Evolutionary conservation across 2,113 vertebrate genomes (phyloP).

Genomic region (Sinosuthora webbiana): DNA sequence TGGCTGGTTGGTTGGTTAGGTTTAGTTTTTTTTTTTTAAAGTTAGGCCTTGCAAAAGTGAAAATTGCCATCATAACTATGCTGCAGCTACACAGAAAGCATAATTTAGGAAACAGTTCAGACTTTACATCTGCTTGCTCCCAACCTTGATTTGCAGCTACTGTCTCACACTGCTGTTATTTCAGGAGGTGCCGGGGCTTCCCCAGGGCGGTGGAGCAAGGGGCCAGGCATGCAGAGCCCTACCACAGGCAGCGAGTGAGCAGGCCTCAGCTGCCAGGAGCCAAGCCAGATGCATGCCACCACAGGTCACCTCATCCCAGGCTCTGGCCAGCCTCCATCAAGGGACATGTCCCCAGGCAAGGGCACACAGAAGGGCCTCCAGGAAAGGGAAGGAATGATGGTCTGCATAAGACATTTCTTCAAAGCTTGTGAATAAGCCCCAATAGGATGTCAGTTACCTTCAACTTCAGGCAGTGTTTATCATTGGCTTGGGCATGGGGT

Average conservation of each 20-base stretch:
- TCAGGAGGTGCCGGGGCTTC: background rate
- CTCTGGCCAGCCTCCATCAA: background rate
- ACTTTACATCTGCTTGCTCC: background rate
- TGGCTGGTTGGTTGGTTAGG: background rate
- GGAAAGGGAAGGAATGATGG: background rate
- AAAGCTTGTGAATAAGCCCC: background rate
- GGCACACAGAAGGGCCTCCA: background rate
- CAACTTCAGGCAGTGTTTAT: background rate
- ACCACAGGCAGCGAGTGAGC: background rate
- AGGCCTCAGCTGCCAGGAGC: rapidly evolving
- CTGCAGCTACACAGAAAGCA: background rate
- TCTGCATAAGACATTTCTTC: background rate
- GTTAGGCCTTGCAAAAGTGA: background rate
- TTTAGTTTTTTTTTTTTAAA: background rate
- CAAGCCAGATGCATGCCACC: background rate
- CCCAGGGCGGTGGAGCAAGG: rapidly evolving
- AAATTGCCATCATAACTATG: background rate
- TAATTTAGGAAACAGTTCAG: background rate
- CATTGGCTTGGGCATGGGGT: background rate
- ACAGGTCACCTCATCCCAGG: background rate
- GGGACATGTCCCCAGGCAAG: background rate
- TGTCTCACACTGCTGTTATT: background rate
- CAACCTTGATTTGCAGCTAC: background rate
- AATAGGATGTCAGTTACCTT: background rate
- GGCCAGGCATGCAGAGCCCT: background rate